Evolutionary conservation across 2,113 vertebrate genomes (phyloP).

Genomic region (Carettochelys insculpta): DNA sequence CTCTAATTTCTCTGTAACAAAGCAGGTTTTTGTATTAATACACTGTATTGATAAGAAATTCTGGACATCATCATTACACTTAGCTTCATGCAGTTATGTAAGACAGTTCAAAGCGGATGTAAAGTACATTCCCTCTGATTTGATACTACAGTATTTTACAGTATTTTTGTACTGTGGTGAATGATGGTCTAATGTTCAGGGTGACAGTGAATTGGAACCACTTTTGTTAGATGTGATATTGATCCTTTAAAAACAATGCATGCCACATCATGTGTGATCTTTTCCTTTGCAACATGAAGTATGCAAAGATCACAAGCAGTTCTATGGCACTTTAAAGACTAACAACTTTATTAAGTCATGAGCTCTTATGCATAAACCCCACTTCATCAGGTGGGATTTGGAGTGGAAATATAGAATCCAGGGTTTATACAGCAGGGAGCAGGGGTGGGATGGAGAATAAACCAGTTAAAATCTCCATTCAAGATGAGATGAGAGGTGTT

Average conservation of each 20-base stretch:
- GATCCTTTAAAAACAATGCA: background rate
- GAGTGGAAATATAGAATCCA: too few species aligned
- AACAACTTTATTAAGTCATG: too few species aligned
- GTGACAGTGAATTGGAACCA: background rate
- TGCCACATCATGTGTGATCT: background rate
- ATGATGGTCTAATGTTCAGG: background rate
- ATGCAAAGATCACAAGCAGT: too few species aligned
- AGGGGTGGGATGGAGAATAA: too few species aligned
- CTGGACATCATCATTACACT: background rate
- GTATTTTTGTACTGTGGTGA: background rate
- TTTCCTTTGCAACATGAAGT: background rate
- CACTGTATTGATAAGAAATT: background rate
- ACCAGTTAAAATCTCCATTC: too few species aligned
- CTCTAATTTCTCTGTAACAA: background rate
- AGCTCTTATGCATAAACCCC: too few species aligned
- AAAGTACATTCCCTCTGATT: background rate
- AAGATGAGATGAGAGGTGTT: too few species aligned
- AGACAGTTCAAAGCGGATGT: background rate
- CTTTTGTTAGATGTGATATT: background rate
- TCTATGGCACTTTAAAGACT: too few species aligned
- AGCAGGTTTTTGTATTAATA: background rate
- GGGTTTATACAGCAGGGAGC: too few species aligned
- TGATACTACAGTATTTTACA: background rate
- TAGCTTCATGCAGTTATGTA: background rate
- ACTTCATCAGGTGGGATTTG: too few species aligned